Evolutionary conservation across 2,797 vertebrate species (phyloP).

Genomic region (Phoeniculus purpureus): DNA sequence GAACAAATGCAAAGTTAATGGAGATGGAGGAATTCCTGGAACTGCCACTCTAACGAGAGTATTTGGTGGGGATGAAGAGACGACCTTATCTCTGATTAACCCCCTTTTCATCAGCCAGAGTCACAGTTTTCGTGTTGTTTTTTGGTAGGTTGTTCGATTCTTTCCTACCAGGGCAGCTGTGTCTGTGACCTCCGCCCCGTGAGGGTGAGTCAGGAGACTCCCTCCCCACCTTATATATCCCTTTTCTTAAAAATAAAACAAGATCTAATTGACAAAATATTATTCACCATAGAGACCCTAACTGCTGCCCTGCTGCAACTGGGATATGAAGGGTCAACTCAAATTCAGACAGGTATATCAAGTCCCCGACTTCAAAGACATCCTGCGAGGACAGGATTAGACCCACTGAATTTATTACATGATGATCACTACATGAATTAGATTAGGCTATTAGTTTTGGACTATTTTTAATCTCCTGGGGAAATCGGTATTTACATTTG

Average conservation of each 20-base stretch:
- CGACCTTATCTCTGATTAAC: neutral
- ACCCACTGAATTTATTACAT: neutral
- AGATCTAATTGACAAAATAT: constrained; percentile 41
- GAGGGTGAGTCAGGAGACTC: constrained; percentile 46
- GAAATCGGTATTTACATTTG: constrained; percentile 49
- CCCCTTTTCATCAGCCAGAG: constrained; percentile 8
- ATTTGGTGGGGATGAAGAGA: neutral
- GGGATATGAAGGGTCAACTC: neutral
- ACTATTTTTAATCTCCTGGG: constrained; percentile 53
- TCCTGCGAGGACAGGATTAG: neutral
- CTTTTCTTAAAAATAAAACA: too few species aligned
- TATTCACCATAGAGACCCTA: constrained; percentile 41
- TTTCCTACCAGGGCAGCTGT: constrained; percentile 4
- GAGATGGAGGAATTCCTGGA: neutral
- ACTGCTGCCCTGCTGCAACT: neutral
- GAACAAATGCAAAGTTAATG: neutral
- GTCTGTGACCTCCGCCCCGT: neutral
- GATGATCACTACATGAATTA: constrained; percentile 44
- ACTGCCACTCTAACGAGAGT: accelerated
- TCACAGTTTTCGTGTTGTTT: constrained; percentile 11
- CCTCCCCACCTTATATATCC: neutral
- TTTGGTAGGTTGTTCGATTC: neutral
- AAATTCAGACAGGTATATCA: neutral
- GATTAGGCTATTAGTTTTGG: constrained; percentile 52
- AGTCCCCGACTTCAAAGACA: neutral